Percentiles rank a stretch among this genome's conserved stretches.
Evolutionary conservation across 2,113 vertebrate species (phyloP).

Genomic region (Saguinus midas): DNA sequence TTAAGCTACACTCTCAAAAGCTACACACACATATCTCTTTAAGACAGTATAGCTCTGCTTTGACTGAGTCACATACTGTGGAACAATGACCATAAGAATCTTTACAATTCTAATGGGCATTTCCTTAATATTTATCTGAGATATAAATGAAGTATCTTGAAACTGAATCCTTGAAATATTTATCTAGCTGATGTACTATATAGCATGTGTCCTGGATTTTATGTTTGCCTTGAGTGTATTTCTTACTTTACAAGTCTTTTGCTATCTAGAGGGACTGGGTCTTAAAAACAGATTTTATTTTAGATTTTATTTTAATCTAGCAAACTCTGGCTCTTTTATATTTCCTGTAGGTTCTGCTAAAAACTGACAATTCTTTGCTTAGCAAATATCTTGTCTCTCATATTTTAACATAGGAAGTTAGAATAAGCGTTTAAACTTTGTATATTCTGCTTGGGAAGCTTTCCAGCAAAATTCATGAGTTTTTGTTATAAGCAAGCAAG

Average conservation of each 20-base stretch:
- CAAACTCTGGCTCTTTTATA: neutral
- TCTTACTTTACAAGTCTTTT: neutral
- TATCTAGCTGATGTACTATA: neutral
- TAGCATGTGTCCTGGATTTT: neutral
- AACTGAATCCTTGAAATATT: neutral
- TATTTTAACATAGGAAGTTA: neutral
- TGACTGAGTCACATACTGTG: neutral
- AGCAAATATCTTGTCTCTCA: neutral
- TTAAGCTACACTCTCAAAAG: neutral
- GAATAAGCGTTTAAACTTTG: neutral
- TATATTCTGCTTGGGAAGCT: neutral
- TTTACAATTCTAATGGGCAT: neutral
- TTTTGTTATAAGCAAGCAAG: neutral
- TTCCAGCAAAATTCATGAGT: neutral
- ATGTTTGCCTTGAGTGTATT: neutral
- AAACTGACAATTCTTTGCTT: neutral
- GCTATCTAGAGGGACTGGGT: neutral
- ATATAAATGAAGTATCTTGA: neutral
- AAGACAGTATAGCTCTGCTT: neutral
- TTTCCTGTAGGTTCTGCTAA: neutral
- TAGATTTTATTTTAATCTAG: neutral
- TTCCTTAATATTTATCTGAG: neutral
- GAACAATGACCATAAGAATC: neutral
- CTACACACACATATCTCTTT: neutral
- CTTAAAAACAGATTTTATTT: neutral